A percentile compares a stretch with the other conserved stretches of the same genome.
These are phyloP conservation scores for Ctenosaura bakeri DNA, from an alignment of 2,797 vertebrate genomes.

Conservation along the genomic window DNA sequence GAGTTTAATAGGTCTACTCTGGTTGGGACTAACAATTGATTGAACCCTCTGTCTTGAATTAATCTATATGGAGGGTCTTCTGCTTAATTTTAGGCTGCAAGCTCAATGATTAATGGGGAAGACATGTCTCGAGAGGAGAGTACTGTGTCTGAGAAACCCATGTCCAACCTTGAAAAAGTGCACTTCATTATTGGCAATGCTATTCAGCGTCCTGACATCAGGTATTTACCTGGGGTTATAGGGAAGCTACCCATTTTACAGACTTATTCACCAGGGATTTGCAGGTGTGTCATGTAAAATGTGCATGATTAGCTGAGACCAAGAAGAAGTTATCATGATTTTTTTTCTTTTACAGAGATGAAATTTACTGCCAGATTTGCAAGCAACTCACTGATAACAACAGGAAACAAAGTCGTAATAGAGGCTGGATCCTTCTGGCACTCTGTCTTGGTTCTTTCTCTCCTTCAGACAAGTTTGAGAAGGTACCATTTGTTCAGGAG, in stretches of 20 bases:
- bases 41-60: slow-evolving; percentile 13
- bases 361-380: slow-evolving; percentile 99
- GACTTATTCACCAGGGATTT: neutral
- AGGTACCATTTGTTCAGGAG: slow-evolving; percentile 76
- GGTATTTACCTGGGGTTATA: slow-evolving; percentile 79
- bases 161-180: slow-evolving; percentile 93
- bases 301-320: too few relatives aligned
- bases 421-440: slow-evolving; percentile 96
- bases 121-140: slow-evolving; percentile 81
- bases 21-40: neutral
- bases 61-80: slow-evolving; percentile 8
- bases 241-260: neutral
- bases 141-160: slow-evolving; percentile 85
- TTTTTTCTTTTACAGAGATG: slow-evolving; percentile 86
- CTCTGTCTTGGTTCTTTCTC: slow-evolving; percentile 96
- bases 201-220: slow-evolving; percentile 89
- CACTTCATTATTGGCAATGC: slow-evolving; percentile 92
- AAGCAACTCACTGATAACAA: slow-evolving; percentile 93
- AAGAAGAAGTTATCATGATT: slow-evolving; percentile 12
- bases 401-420: slow-evolving; percentile 86
- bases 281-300: neutral
- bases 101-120: slow-evolving; percentile 78
- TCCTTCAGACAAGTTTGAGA: slow-evolving; percentile 88
- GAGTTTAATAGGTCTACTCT: too few relatives aligned
- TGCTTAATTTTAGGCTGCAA: slow-evolving; percentile 76